Percentiles rank a stretch among this genome's conserved stretches.
Conservation (phyloP, 2,113 vertebrate genomes). For the Pterocles orientalis region DNA sequence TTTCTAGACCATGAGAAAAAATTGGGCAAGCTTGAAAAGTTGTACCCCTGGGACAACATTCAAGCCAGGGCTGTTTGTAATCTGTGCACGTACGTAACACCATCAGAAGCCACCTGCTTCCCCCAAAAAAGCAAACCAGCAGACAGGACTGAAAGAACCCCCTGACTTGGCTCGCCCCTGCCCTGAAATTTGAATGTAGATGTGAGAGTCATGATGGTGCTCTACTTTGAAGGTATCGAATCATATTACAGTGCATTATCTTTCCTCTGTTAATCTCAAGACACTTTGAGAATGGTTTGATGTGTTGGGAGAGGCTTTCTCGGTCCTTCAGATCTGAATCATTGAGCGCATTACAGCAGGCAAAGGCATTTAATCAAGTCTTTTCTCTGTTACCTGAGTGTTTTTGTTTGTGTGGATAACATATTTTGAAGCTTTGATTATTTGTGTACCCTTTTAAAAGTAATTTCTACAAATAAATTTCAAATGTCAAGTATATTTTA, state of each 20-base stretch:
- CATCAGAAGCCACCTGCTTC: constrained; percentile 14
- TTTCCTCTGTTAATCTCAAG: background rate
- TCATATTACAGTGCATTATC: background rate
- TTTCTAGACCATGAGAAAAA: constrained; percentile 67
- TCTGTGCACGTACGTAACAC: background rate
- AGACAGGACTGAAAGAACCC: background rate
- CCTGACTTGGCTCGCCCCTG: background rate
- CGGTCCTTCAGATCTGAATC: background rate
- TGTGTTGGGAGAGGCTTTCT: background rate
- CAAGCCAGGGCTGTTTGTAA: background rate
- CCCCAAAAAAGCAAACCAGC: background rate
- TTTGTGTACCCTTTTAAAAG: background rate
- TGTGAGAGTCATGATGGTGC: background rate
- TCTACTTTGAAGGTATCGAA: background rate
- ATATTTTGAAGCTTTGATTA: background rate
- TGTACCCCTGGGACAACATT: constrained; percentile 18
- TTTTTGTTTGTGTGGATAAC: background rate
- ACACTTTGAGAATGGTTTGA: background rate
- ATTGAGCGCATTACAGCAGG: background rate
- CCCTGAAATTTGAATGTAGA: background rate
- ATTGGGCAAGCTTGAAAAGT: constrained; percentile 8
- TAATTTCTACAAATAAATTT: background rate
- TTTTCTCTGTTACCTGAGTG: background rate
- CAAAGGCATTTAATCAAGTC: background rate
- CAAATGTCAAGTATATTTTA: background rate